These are phyloP conservation scores for Dichetophora obliterata DNA, from an alignment of 2,888 invertebrate species.

Conservation along the genomic window DNA sequence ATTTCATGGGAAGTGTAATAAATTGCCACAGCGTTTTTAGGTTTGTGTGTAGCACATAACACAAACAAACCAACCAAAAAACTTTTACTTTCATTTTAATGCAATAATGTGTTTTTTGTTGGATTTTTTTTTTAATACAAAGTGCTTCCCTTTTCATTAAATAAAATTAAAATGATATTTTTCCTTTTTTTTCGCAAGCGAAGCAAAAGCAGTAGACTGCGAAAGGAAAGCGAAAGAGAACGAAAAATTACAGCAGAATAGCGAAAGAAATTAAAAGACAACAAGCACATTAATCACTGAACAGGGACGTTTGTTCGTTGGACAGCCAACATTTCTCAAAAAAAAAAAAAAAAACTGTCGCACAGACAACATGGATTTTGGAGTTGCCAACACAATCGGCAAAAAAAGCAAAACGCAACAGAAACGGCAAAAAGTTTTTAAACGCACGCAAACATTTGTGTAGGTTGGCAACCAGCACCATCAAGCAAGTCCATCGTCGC, in stretches of 20 bases:
- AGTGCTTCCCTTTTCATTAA: slow-evolving; percentile 6
- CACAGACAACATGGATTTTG: too few species aligned
- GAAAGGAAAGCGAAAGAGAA: too few species aligned
- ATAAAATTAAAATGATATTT: slow-evolving; percentile 2
- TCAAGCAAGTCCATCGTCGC: too few species aligned
- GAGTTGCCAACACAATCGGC: too few species aligned
- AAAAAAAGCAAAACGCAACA: too few species aligned
- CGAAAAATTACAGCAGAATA: background rate
- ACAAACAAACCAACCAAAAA: background rate
- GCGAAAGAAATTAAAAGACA: background rate
- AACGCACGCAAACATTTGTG: background rate
- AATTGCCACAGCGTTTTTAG: background rate
- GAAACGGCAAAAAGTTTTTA: too few species aligned
- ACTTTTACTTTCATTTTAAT: slow-evolving; percentile 29
- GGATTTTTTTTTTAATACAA: background rate
- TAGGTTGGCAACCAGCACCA: slow-evolving; percentile 1
- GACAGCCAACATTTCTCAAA: too few species aligned
- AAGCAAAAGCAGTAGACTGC: too few species aligned
- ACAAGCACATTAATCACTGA: background rate
- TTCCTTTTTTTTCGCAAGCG: too few species aligned
- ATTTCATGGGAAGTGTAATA: background rate
- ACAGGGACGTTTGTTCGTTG: too few species aligned
- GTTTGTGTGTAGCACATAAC: background rate
- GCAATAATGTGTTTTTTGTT: slow-evolving; percentile 10
- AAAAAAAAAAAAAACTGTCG: too few species aligned